Conservation (phyloP, 2,797 vertebrate species). For the Coilia nasus region DNA sequence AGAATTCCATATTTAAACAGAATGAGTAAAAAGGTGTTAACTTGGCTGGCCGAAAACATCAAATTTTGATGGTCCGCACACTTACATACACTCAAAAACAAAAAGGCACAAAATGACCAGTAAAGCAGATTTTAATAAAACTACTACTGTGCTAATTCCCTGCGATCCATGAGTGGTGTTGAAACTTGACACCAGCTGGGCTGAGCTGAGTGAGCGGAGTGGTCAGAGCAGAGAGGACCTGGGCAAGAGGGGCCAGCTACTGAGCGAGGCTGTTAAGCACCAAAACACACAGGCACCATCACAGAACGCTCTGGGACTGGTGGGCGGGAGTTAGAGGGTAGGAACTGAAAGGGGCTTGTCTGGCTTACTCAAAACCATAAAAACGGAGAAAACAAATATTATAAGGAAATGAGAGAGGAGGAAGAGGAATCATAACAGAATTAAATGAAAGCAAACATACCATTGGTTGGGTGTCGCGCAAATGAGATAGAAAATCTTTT, state of each 20-base stretch:
- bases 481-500: conserved; percentile 98
- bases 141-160: neutral
- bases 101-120: neutral
- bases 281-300: neutral
- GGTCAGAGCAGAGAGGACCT: neutral
- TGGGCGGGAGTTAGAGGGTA: conserved; percentile 32
- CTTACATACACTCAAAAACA: neutral
- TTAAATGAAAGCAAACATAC: conserved; percentile 91
- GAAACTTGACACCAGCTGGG: neutral
- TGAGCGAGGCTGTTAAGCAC: neutral
- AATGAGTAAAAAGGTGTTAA: neutral
- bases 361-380: neutral
- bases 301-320: conserved; percentile 39
- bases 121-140: neutral
- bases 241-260: neutral
- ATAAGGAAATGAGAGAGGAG: conserved; percentile 69
- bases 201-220: neutral
- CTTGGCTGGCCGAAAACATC: neutral
- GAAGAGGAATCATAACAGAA: conserved; percentile 67
- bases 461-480: conserved; percentile 97
- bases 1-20: neutral
- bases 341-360: conserved; percentile 16
- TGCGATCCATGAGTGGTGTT: neutral
- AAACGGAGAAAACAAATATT: conserved; percentile 63
- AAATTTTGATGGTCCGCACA: neutral